Percentiles rank a stretch among this genome's conserved stretches.
Evolutionary conservation across 2,113 vertebrate genomes (phyloP).

Genomic region (Struthidea cinerea): DNA sequence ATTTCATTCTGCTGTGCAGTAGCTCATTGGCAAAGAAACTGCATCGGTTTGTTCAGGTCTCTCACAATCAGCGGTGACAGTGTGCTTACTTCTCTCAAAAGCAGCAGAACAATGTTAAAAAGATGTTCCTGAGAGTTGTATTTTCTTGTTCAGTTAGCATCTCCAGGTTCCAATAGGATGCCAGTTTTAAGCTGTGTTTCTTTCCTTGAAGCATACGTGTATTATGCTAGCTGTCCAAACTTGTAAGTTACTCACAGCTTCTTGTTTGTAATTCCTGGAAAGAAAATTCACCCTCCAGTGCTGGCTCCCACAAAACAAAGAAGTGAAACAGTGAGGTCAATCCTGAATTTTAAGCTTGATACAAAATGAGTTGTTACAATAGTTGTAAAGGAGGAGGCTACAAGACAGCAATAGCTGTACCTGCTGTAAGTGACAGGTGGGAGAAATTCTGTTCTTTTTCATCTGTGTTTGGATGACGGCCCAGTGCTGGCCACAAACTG

Average conservation of each 20-base stretch:
- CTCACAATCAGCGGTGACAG: not conserved
- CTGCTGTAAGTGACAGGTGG: constrained; percentile 68
- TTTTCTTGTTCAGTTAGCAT: not conserved
- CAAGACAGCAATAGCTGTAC: constrained; percentile 9
- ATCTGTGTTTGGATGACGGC: constrained; percentile 58
- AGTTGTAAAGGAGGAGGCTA: not conserved
- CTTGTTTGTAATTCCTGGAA: constrained; percentile 71
- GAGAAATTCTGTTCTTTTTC: constrained; percentile 13
- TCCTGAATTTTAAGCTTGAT: constrained; percentile 56
- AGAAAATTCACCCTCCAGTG: constrained; percentile 64
- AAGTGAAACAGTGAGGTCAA: constrained; percentile 28
- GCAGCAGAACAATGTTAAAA: not conserved
- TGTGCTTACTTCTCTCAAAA: not conserved
- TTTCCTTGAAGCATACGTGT: constrained; percentile 17
- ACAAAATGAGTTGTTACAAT: constrained; percentile 26
- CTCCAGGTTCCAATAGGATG: not conserved
- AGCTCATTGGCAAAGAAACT: not conserved
- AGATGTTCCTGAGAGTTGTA: not conserved
- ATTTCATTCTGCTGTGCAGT: not conserved
- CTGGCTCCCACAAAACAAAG: constrained; percentile 46
- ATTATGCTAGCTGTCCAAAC: constrained; percentile 66
- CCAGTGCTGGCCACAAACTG: constrained; percentile 64
- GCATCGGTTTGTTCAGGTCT: not conserved
- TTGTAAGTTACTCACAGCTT: constrained; percentile 56
- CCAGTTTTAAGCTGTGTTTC: not conserved